These are phyloP conservation scores for Motacilla alba DNA, from an alignment of 2,113 vertebrate species.

Conservation along the genomic window DNA sequence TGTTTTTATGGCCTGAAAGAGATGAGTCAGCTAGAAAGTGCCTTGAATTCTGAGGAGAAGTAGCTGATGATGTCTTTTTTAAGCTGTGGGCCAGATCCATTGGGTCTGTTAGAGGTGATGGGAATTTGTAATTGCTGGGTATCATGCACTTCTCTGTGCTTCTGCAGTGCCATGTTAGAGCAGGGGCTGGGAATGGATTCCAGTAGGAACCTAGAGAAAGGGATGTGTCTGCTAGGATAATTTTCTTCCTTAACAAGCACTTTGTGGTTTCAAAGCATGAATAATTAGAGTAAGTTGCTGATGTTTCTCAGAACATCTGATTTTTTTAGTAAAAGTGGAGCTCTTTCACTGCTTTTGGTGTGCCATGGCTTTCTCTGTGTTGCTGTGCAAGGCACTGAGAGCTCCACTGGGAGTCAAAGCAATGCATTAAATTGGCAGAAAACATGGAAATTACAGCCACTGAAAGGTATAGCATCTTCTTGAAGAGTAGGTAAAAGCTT, in stretches of 20 bases:
- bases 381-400: background rate
- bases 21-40: background rate
- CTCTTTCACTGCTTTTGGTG: background rate
- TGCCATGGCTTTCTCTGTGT: background rate
- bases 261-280: background rate
- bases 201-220: background rate
- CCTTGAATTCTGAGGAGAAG: background rate
- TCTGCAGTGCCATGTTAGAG: background rate
- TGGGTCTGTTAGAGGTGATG: fast-evolving
- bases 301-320: background rate
- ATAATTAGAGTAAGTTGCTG: background rate
- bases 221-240: background rate
- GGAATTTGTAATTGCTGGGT: background rate
- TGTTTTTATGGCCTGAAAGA: background rate
- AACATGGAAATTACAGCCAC: background rate
- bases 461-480: background rate
- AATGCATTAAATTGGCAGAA: background rate
- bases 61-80: background rate
- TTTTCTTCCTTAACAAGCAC: background rate
- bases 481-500: background rate
- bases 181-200: background rate
- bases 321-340: background rate
- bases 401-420: background rate
- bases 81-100: background rate
- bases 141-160: background rate